A percentile compares a stretch with the other conserved stretches of the same genome.
These are phyloP conservation scores for Gymnoscopelus microlampas DNA, from an alignment of 2,797 vertebrate genomes.

Conservation along the genomic window DNA sequence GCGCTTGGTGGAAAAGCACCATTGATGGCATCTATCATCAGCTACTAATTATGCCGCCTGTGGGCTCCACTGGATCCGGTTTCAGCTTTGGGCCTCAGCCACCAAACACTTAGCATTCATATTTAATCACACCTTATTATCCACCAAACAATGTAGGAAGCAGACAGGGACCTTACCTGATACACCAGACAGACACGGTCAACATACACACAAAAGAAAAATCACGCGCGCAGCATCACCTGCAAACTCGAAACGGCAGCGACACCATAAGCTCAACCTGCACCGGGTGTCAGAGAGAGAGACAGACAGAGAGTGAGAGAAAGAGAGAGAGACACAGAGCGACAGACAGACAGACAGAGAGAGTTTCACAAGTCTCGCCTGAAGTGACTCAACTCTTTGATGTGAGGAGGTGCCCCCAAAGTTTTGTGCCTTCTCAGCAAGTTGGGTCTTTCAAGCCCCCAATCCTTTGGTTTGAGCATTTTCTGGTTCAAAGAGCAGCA, in stretches of 20 bases:
- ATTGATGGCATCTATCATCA: conserved; percentile 82
- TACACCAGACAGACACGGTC: conserved; percentile 72
- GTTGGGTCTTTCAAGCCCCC: not conserved
- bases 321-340: no score
- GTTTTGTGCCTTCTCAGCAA: conserved; percentile 69
- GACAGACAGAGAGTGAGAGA: not conserved
- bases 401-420: conserved; percentile 51
- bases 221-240: conserved; percentile 37
- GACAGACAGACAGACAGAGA: no score
- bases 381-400: conserved; percentile 74
- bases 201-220: conserved; percentile 54
- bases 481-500: conserved; percentile 77
- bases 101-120: conserved; percentile 87
- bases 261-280: conserved; percentile 19
- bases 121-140: conserved; percentile 86
- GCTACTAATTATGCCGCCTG: conserved; percentile 82
- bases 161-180: conserved; percentile 80
- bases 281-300: not conserved
- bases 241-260: conserved; percentile 47
- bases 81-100: conserved; percentile 82
- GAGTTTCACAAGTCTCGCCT: conserved; percentile 34
- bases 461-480: conserved; percentile 52
- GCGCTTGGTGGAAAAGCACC: conserved; percentile 61
- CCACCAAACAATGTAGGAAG: conserved; percentile 80
- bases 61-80: conserved; percentile 73